phyloP scores from a whole-genome alignment of 2,113 vertebrate genomes.

The Tragelaphus strepsiceros region DNA sequence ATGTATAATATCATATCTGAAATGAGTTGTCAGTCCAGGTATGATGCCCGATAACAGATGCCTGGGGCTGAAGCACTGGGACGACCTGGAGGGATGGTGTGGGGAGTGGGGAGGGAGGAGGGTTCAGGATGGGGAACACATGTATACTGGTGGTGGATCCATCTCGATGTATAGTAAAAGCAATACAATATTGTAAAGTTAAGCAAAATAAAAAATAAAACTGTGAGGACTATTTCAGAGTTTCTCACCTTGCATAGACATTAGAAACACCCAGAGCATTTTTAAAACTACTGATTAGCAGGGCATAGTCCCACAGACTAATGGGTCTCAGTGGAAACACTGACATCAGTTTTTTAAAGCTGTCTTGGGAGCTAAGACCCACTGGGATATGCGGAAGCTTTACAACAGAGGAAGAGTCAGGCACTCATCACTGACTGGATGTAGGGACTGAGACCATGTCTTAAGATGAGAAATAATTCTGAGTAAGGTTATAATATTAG shows the following conservation, averaged over 20 bases:
- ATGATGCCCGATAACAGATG: too few species aligned
- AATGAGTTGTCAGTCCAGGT: too few species aligned
- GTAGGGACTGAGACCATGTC: background rate
- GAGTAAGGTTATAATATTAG: background rate
- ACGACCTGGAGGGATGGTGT: too few species aligned
- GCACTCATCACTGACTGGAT: background rate
- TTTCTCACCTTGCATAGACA: background rate
- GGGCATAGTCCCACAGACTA: background rate
- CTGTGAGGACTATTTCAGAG: background rate
- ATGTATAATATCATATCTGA: too few species aligned
- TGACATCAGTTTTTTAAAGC: background rate
- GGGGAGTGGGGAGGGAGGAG: too few species aligned
- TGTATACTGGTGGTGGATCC: too few species aligned
- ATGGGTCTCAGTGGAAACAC: background rate
- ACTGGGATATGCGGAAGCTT: background rate
- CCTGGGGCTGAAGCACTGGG: too few species aligned
- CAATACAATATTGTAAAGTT: too few species aligned
- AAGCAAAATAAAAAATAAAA: too few species aligned
- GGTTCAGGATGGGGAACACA: too few species aligned
- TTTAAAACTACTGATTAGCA: background rate
- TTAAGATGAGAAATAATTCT: background rate
- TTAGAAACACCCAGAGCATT: background rate
- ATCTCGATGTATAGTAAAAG: too few species aligned
- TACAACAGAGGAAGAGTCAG: background rate
- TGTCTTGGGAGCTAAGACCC: background rate